phyloP scores from a whole-genome alignment of 2,888 invertebrate species.

The Leptura quadrifasciata region DNA sequence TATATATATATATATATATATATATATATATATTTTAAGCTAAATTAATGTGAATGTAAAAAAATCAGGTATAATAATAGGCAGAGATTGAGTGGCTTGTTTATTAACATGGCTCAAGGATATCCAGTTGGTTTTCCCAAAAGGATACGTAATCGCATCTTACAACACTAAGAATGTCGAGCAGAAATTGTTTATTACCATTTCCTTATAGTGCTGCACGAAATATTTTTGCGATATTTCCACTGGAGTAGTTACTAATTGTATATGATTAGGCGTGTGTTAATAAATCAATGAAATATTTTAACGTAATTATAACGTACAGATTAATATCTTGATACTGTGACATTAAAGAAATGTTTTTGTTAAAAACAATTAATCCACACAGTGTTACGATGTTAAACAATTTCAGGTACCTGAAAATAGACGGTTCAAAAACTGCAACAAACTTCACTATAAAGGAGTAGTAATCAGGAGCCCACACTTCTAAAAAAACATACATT shows the following conservation, averaged over 20 bases:
- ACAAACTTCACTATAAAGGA: no score
- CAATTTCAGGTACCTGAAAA: no score
- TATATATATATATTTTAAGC: constrained; percentile 34
- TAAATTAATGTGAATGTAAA: constrained; percentile 39
- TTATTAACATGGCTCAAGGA: constrained; percentile 53
- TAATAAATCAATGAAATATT: constrained; percentile 7
- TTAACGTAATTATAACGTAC: neutral
- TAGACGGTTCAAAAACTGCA: no score
- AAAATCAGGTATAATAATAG: constrained; percentile 45
- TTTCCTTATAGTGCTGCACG: constrained; percentile 29
- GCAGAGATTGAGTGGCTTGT: constrained; percentile 39
- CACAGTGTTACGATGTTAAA: neutral
- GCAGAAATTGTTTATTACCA: constrained; percentile 43
- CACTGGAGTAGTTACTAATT: neutral
- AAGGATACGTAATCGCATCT: constrained; percentile 61
- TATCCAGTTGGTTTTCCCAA: constrained; percentile 61
- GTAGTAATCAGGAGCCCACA: no score
- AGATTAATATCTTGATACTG: neutral
- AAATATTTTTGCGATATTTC: neutral
- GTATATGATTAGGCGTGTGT: neutral
- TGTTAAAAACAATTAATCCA: constrained; percentile 12
- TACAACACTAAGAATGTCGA: constrained; percentile 49
- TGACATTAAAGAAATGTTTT: neutral
- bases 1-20: no score
- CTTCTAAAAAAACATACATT: no score